Conservation (phyloP, 2,797 vertebrate genomes). For the Sphenodon punctatus region DNA sequence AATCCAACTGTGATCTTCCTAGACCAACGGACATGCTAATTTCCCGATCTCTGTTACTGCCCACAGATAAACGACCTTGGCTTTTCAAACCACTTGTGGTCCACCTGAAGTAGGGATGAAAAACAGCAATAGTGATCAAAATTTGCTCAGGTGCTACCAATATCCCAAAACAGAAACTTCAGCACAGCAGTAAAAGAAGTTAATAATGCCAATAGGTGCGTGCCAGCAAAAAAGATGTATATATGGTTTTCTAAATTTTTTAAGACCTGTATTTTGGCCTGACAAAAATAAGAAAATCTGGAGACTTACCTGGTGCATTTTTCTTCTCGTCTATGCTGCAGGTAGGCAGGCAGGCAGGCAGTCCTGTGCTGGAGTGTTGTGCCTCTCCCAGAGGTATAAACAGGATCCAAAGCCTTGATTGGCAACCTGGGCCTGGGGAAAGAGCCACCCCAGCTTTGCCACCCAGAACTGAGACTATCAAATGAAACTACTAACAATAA, state of each 20-base stretch:
- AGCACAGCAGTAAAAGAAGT: not conserved
- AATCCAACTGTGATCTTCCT: slow-evolving; percentile 96
- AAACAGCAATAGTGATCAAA: not conserved
- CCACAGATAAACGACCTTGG: slow-evolving; percentile 96
- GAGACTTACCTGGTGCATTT: too few species aligned
- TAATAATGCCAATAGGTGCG: not conserved
- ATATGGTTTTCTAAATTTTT: not conserved
- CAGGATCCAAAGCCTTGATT: too few species aligned
- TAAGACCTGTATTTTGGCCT: not conserved
- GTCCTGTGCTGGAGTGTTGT: too few species aligned
- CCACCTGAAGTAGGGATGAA: slow-evolving; percentile 81
- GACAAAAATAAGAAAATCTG: not conserved
- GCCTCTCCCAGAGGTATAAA: too few species aligned
- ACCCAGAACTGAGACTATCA: too few species aligned
- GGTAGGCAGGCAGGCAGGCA: too few species aligned
- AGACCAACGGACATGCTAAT: slow-evolving; percentile 98
- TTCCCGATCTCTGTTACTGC: slow-evolving; percentile 95
- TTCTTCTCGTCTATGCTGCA: too few species aligned
- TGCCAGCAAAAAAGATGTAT: not conserved
- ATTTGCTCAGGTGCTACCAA: not conserved
- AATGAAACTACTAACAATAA: too few species aligned
- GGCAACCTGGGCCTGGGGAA: too few species aligned
- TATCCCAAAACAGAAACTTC: not conserved
- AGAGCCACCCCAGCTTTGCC: too few species aligned
- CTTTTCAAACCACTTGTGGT: slow-evolving; percentile 98